phyloP scores from a whole-genome alignment of 2,888 invertebrate genomes.

The Atrina japonica region DNA sequence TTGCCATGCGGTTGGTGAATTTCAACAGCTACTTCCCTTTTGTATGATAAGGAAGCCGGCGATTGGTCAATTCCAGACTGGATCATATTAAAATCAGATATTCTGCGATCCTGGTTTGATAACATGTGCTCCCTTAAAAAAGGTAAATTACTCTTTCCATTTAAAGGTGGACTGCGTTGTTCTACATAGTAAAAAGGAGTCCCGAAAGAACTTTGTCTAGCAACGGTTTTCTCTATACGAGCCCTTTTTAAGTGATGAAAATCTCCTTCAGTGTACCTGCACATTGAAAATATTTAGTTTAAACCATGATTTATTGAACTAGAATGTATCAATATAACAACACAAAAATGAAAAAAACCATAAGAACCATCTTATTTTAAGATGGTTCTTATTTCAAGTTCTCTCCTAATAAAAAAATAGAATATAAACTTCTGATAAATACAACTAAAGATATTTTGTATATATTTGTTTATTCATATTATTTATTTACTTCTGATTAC shows the following conservation, averaged over 20 bases:
- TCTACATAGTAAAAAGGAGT: constrained; percentile 36
- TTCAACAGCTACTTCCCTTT: constrained; percentile 56
- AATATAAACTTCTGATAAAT: no score
- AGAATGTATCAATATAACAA: no score
- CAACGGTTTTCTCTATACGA: constrained; percentile 59
- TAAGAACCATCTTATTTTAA: no score
- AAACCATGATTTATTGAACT: no score
- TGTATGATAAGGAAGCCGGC: constrained; percentile 38
- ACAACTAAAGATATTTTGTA: no score
- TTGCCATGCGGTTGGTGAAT: constrained; percentile 44
- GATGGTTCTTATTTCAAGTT: no score
- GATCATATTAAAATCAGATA: constrained; percentile 1
- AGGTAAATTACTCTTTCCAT: background rate
- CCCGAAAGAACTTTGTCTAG: constrained; percentile 72
- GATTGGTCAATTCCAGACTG: constrained; percentile 47
- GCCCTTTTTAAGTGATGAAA: constrained; percentile 74
- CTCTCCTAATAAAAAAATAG: no score
- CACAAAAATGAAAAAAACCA: no score
- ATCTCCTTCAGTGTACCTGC: constrained; percentile 76
- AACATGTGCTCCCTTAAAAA: background rate
- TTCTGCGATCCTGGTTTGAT: background rate
- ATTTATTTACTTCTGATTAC: no score
- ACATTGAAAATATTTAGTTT: background rate
- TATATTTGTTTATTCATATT: no score
- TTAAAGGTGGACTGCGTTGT: constrained; percentile 2